Evolutionary conservation across 2,797 vertebrate species (phyloP).

Genomic region (Gila robusta): DNA sequence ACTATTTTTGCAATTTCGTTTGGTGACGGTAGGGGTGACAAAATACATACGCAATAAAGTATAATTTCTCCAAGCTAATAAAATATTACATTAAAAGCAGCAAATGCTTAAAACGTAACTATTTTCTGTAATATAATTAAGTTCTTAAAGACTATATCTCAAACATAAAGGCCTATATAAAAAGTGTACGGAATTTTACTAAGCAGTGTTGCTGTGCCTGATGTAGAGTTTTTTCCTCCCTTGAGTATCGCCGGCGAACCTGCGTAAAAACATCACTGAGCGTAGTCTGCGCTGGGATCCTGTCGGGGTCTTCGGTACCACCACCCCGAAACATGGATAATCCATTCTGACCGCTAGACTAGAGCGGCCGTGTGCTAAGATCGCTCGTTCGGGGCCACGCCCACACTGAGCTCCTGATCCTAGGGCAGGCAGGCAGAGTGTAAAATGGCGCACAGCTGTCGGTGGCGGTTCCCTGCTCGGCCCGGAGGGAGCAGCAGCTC

Average conservation of each 20-base stretch:
- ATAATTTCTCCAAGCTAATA: background rate
- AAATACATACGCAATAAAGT: background rate
- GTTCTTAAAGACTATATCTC: background rate
- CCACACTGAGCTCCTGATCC: constrained; percentile 91
- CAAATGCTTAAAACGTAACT: background rate
- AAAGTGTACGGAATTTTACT: background rate
- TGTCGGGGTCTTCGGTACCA: constrained; percentile 74
- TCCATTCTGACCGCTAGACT: constrained; percentile 64
- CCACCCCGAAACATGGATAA: constrained; percentile 83
- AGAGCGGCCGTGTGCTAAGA: constrained; percentile 78
- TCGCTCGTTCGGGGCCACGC: constrained; percentile 85
- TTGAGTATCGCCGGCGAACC: constrained; percentile 81
- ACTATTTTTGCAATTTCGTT: background rate
- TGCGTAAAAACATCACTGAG: constrained; percentile 71
- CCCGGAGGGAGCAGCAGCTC: constrained; percentile 95
- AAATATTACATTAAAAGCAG: background rate
- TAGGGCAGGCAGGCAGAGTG: constrained; percentile 95
- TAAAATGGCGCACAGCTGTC: constrained; percentile 99
- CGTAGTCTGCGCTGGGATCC: constrained; percentile 64
- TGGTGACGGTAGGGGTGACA: background rate
- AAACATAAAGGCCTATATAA: constrained; percentile 5
- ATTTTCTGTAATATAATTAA: background rate
- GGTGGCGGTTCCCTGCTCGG: constrained; percentile 99
- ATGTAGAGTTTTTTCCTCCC: constrained; percentile 59
- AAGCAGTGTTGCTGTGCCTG: constrained; percentile 15